Evolutionary conservation across 2,888 invertebrate genomes (phyloP), one percentile per base, ranked within the genome.

Genomic region (Acrobasis suavella): DNA sequence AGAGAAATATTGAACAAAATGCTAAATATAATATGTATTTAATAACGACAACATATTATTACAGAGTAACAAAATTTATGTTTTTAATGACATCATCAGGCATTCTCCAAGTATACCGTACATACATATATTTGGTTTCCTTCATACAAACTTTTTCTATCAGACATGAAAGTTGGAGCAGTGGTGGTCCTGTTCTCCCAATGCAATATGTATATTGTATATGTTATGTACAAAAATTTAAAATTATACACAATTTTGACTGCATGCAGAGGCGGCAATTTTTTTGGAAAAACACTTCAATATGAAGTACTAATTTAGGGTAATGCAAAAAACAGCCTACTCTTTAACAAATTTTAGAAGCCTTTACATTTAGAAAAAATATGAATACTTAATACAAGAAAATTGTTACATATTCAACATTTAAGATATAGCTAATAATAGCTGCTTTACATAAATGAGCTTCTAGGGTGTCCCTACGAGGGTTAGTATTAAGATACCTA

Each of bases 261-360:
- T 10, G 39, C 46, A 16, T 39, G 16, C 16, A 39, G 12, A 55
- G 37, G 9, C 37, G 37, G 9, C 37, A 50, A n/a, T n/a, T n/a
- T n/a, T n/a, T n/a, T n/a, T n/a, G n/a, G n/a, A n/a, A n/a, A n/a
- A n/a, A 62, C 39, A 60, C n/a, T 60, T 62, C 50, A 63, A 62
- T 62, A 63, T 62, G 54, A 63, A 65, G 58, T 59, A 59, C n/a
- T 32, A n/a, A 54, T 54, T n/a, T 3, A 15, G n/a, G 37, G 9
- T 37, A n/a, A 12, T 1, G 32, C 39, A 52, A 32, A 32, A 22
- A 22, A 10, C 32, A 32, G 12, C 32, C 14, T n/a, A 32, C 12
- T 32, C 22, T 52, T 32, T 9, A 22, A 32, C 7, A 52, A 16
- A 1, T 17, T 22, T 32, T 52, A 12, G 22, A n/a, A 52, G 52